A percentile compares a stretch with the other conserved stretches of the same genome.
Conservation (phyloP, 2,113 vertebrate genomes). For the Corythornis cristatus region DNA sequence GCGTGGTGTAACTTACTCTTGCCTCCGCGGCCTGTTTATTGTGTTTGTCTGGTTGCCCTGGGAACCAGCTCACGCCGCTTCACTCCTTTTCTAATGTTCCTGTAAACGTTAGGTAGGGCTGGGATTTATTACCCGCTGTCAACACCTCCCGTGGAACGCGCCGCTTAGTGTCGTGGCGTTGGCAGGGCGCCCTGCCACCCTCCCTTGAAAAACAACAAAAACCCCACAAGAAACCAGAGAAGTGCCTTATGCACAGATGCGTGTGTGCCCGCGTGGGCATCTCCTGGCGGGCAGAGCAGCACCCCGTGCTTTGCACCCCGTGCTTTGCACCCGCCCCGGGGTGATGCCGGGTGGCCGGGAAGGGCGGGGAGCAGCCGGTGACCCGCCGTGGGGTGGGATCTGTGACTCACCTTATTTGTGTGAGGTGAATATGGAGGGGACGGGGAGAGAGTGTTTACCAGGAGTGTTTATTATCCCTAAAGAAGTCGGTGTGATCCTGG, state of each 20-base stretch:
- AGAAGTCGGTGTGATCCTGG: constrained; percentile 56
- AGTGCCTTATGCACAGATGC: too few species aligned
- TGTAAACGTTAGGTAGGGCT: constrained; percentile 85
- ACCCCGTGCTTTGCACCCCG: too few species aligned
- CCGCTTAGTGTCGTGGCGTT: constrained; percentile 77
- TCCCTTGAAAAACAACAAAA: background rate
- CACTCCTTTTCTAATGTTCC: constrained; percentile 85
- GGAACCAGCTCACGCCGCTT: constrained; percentile 82
- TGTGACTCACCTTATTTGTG: constrained; percentile 71
- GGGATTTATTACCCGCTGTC: constrained; percentile 88
- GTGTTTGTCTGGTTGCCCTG: constrained; percentile 88
- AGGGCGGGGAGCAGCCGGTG: background rate
- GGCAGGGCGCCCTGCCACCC: constrained; percentile 69
- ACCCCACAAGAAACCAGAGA: too few species aligned
- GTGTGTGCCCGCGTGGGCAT: too few species aligned
- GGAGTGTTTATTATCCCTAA: constrained; percentile 66
- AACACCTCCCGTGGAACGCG: constrained; percentile 84
- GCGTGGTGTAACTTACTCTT: constrained; percentile 79
- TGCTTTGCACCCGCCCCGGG: background rate
- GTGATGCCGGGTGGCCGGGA: background rate
- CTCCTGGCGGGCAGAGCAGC: too few species aligned
- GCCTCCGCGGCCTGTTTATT: constrained; percentile 82
- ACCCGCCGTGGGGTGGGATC: constrained; percentile 62
- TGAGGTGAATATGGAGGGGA: constrained; percentile 56
- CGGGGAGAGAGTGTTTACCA: constrained; percentile 61